These are phyloP conservation scores for Dyspetes luteomarginatus DNA, from an alignment of 2,888 invertebrate genomes.

Conservation along the genomic window DNA sequence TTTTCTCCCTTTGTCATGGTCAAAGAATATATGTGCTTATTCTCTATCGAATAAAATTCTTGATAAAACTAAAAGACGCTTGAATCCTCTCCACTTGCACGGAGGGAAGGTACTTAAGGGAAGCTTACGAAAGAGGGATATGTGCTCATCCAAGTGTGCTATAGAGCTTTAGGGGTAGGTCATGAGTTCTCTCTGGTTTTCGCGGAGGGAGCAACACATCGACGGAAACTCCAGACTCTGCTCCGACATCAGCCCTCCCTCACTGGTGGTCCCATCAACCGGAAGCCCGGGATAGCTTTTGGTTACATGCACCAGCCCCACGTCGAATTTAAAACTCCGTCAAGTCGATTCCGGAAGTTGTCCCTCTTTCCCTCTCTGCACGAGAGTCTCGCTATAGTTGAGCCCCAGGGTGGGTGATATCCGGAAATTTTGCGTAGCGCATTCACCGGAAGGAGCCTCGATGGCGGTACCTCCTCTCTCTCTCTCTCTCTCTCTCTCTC, in stretches of 20 bases:
- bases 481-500: too few relatives aligned
- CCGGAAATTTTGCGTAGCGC: slow-evolving; percentile 46
- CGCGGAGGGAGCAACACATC: not conserved
- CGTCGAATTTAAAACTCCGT: slow-evolving; percentile 37
- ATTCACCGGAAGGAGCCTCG: not conserved
- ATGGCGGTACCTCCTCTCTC: slow-evolving; percentile 48
- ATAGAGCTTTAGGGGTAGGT: slow-evolving; percentile 48
- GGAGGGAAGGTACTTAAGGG: too few relatives aligned
- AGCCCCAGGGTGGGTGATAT: not conserved
- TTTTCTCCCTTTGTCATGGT: too few relatives aligned
- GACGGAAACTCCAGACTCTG: not conserved
- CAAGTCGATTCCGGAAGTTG: slow-evolving; percentile 35
- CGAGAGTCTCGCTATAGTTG: not conserved
- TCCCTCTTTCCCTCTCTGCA: not conserved
- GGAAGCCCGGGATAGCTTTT: slow-evolving; percentile 17
- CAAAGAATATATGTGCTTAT: too few relatives aligned
- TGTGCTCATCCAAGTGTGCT: slow-evolving; percentile 5
- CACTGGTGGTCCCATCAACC: too few relatives aligned
- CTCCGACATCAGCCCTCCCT: not conserved
- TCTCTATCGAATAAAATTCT: too few relatives aligned
- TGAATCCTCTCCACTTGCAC: too few relatives aligned
- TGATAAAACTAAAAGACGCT: too few relatives aligned
- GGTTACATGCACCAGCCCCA: not conserved
- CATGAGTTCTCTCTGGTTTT: slow-evolving; percentile 34
- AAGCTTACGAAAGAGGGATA: not conserved